Evolutionary conservation across 37 sponge, comb jelly and placozoan genomes (phyloP).

Genomic region (Tethya wilhelma): DNA sequence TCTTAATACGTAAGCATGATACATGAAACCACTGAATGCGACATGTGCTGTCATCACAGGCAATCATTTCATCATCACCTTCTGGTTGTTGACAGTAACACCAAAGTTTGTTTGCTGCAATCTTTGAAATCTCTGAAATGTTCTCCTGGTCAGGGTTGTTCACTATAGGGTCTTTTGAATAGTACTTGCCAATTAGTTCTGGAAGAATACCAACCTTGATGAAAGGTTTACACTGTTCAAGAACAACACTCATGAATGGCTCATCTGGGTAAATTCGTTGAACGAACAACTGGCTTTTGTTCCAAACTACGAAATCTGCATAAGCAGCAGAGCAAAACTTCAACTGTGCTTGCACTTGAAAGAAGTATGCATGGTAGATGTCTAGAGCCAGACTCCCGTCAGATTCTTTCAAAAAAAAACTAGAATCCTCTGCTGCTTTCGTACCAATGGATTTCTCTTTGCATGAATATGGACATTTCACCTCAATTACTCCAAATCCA

Average conservation of each 20-base stretch:
- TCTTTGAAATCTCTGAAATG: no score
- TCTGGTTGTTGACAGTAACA: slow-evolving; percentile 27
- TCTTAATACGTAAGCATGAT: slow-evolving; percentile 7
- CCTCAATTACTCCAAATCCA: slow-evolving; percentile 48
- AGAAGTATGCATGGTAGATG: slow-evolving; percentile 57
- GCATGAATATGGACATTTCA: slow-evolving; percentile 52
- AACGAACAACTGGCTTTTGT: slow-evolving; percentile 17
- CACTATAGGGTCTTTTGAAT: slow-evolving; percentile 29
- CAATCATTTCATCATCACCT: slow-evolving; percentile 16
- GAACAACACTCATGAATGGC: not conserved
- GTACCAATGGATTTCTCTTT: slow-evolving; percentile 22
- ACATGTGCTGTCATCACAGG: slow-evolving; percentile 12
- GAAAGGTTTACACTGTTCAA: slow-evolving; percentile 8
- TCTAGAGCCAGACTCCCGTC: slow-evolving; percentile 31
- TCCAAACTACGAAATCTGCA: slow-evolving; percentile 62
- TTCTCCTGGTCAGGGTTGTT: not conserved
- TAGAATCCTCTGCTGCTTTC: not conserved
- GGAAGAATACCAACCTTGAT: slow-evolving; percentile 41
- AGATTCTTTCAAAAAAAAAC: slow-evolving; percentile 37
- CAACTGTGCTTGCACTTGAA: slow-evolving; percentile 72
- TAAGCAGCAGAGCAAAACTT: slow-evolving; percentile 40
- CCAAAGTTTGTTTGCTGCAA: not conserved
- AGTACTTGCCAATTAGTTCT: slow-evolving; percentile 36
- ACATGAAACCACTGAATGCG: slow-evolving; percentile 39
- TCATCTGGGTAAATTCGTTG: slow-evolving; percentile 35